Evolutionary conservation across 2,797 vertebrate genomes (phyloP).

Genomic region (Falco rusticolus): DNA sequence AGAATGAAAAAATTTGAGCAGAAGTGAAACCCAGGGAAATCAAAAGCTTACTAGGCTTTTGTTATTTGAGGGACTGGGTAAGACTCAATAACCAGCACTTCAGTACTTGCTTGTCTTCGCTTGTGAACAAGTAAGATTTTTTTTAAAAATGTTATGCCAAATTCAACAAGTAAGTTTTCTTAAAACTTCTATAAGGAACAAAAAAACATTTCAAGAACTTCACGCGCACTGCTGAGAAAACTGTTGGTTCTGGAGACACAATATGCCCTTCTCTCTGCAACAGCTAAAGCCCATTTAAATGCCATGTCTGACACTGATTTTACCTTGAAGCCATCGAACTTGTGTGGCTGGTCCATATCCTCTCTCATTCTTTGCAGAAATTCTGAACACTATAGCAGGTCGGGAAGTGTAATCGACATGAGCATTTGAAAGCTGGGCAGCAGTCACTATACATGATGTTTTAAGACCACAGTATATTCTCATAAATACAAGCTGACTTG

Average conservation of each 20-base stretch:
- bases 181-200: not conserved
- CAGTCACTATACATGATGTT: constrained; percentile 88
- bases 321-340: constrained; percentile 99
- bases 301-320: not conserved
- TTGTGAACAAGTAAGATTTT: not conserved
- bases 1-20: not conserved
- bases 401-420: constrained; percentile 92
- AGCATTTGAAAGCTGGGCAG: constrained; percentile 89
- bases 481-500: constrained; percentile 91
- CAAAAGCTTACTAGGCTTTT: not conserved
- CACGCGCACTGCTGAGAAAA: not conserved
- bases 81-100: not conserved
- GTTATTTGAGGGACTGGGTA: not conserved
- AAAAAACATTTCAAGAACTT: constrained; percentile 12
- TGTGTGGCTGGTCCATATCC: constrained; percentile 97
- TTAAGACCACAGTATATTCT: constrained; percentile 95
- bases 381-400: constrained; percentile 95
- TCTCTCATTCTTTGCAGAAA: constrained; percentile 96
- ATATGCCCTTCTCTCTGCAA: not conserved
- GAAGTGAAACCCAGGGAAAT: not conserved
- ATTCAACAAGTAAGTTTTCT: not conserved
- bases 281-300: not conserved
- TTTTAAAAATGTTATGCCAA: not conserved
- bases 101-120: not conserved
- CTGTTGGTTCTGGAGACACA: not conserved